Evolutionary conservation across 2,113 vertebrate species (phyloP), one percentile per base, ranked within the genome.

Genomic region (Oophaga pumilio): DNA sequence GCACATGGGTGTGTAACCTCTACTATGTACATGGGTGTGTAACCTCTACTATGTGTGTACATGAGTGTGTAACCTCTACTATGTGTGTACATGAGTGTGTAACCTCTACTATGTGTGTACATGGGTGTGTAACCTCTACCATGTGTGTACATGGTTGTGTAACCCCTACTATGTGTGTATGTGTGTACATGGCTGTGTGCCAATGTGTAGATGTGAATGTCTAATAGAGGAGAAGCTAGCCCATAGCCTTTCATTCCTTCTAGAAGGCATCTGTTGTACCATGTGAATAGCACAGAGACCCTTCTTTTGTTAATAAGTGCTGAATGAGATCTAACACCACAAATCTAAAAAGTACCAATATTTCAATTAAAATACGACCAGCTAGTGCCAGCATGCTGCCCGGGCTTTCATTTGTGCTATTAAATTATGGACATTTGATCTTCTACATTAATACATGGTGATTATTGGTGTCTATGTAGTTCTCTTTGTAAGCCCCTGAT

Each of bases 391-490:
- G 20, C 49, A 66, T 26, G 43, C 74, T 77, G 76, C 22, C 14
- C 62, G 10, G 26, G 62, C 24, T 66, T 68, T 28, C 5, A 52
- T 79, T 78, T 86, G 60, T 78, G 74, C 74, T 78, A 79, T 52
- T 68, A 86, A 86, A 78, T 78, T 33, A 10, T 18, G n/a, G n/a
- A 12, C 10, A 78, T 86, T 78, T 76, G 22, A 77, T 78, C 74
- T 86, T 68, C 78, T 66, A 18, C 11, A 33, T 79, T 80, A 26
- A 14, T 80, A 80, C 56, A 80, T 80, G 20, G 22, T 69, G 18
- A 53, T 26, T 80, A 77, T 20, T 28, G 22, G 50, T 12, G 68
- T 8, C 59, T 52, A 69, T 86, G 43, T 73, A 33, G 69, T 4
- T 73, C 33, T 43, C 15, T 18, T 43, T 73, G 6, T 73, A 74